phyloP scores from a whole-genome alignment of 2,113 vertebrate species.

The Kryptolebias marmoratus region DNA sequence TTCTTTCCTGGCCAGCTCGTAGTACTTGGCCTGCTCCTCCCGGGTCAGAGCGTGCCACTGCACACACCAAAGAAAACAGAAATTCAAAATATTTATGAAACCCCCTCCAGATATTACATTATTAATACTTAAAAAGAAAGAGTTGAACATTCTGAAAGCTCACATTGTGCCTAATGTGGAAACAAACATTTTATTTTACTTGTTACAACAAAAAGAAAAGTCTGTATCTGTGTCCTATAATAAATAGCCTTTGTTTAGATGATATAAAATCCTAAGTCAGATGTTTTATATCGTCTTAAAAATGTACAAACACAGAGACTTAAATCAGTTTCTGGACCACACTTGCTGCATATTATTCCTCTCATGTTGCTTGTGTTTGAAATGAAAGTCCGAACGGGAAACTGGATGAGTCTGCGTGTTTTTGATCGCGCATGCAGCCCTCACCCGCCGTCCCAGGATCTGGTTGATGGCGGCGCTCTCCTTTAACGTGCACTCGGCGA shows the following conservation, averaged over 20 bases:
- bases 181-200: too few species aligned
- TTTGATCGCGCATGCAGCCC: constrained; percentile 36
- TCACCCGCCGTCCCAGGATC: constrained; percentile 96
- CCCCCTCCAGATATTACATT: too few species aligned
- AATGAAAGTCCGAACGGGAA: constrained; percentile 48
- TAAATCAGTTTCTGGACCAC: neutral
- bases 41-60: constrained; percentile 98
- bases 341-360: neutral
- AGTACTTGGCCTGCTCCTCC: constrained; percentile 99
- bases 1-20: constrained; percentile 96
- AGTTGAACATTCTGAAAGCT: too few species aligned
- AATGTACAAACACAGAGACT: too few species aligned
- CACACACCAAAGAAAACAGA: constrained; percentile 29
- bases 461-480: constrained; percentile 99
- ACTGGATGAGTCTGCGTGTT: constrained; percentile 22
- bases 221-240: too few species aligned
- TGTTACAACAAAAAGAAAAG: too few species aligned
- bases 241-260: too few species aligned
- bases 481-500: constrained; percentile 97
- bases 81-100: neutral
- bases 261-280: too few species aligned
- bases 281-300: too few species aligned
- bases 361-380: constrained; percentile 55
- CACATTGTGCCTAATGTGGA: too few species aligned
- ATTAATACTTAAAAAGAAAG: too few species aligned